A percentile compares a stretch with the other conserved stretches of the same genome.
These are phyloP conservation scores for Hypotaenidia okinawae DNA, from an alignment of 2,797 vertebrate genomes.

Conservation along the genomic window DNA sequence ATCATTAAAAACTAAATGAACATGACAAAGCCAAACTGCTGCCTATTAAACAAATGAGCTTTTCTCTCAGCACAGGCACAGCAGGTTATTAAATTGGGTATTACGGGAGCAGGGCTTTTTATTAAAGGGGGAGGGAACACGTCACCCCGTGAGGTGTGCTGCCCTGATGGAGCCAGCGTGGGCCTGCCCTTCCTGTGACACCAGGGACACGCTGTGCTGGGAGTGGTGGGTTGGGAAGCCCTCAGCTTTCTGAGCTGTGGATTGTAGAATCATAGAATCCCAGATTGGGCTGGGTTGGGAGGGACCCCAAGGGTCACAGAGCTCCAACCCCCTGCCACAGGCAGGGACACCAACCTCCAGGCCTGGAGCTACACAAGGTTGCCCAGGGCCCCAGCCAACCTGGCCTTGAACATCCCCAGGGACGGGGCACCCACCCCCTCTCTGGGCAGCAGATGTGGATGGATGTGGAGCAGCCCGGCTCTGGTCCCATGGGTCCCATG, in stretches of 20 bases:
- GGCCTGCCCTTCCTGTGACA: not conserved
- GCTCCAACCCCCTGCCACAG: no score
- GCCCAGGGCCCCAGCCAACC: no score
- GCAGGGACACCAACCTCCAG: no score
- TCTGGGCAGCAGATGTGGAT: no score
- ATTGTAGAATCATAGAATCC: no score
- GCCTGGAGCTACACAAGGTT: no score
- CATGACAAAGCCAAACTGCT: conserved; percentile 80
- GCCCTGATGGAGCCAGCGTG: rapidly evolving
- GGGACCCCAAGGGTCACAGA: no score
- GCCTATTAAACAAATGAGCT: conserved; percentile 84
- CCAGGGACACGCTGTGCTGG: rapidly evolving
- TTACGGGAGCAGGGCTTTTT: conserved; percentile 66
- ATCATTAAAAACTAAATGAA: conserved; percentile 84
- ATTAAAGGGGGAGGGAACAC: conserved; percentile 19
- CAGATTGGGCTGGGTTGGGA: no score
- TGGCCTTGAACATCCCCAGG: no score
- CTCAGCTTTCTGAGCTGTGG: rapidly evolving
- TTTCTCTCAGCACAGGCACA: conserved; percentile 75
- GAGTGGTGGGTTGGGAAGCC: rapidly evolving
- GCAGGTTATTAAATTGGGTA: conserved; percentile 79
- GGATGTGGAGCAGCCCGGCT: not conserved
- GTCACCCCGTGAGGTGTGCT: not conserved
- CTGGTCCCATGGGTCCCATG: not conserved
- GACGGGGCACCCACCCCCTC: no score